Base-by-base conservation (phyloP, 2,113 vertebrate species). In the Burhinus bistriatus region DNA sequence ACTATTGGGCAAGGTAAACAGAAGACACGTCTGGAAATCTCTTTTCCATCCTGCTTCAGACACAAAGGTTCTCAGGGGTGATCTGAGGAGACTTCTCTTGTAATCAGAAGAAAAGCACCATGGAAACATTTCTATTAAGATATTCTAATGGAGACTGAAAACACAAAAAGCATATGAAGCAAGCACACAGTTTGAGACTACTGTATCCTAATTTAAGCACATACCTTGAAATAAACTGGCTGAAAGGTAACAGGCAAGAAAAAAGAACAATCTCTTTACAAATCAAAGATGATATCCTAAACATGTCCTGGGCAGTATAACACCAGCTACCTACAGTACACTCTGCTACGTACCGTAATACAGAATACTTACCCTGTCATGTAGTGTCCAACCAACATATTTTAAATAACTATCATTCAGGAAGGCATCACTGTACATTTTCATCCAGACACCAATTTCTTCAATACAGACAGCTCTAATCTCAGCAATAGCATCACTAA, bases 381-480 rank as follows among this genome's bases (percentile, higher is more conserved):
- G 99, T 96, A 99, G 98, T 55, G 99, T 99, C 99, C 99, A 99
- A 57, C 99, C 99, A 82, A 99, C 99, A 47, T 99, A 99, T 95
- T 99, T 99, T 92, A 99, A 98, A 97, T 99, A 99, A 97, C 99
- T 99, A 97, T 99, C 99, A 85, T 99, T 99, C 57, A 99, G 98
- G 96, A 99, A 99, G 84, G 99, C 99, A 81, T 99, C 99, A 89
- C 99, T 99, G 98, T 99, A 99, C 98, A 99, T 99, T 98, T 99
- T 99, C 99, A 99, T 99, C 99, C 99, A 99, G 51, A 99, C 99
- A 47, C 99, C 99, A 27, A 99, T 99, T 98, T 99, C 99, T 98
- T 99, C 99, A 70, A 99, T 99, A 95, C 99, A 99, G 98, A 99
- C 99, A 90, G 99, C 99, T 98, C 99, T 98, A 97, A 99, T 99